Base-by-base conservation (phyloP, 1,140 invertebrate genomes). In the Drosophila funebris region DNA sequence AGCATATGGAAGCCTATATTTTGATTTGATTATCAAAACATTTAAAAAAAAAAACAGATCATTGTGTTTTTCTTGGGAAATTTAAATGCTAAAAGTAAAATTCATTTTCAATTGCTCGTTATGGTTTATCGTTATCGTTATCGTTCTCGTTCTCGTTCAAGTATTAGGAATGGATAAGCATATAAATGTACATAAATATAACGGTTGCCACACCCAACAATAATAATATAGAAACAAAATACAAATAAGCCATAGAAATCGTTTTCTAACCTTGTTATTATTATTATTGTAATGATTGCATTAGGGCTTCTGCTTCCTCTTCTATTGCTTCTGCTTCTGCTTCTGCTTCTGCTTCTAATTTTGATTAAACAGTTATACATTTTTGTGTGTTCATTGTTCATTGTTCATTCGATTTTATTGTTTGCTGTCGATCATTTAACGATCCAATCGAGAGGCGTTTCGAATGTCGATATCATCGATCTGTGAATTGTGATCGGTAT, bases 401-500 rank as follows among this genome's bases (percentile, higher is more conserved):
- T 57, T 36, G 37, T 44, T 33, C 24, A 11, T 57, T 54, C 6
- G 5, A 11, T 18, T 58, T 43, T 8, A 36, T 36, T 43, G 8
- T 33, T 11, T 24, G 4, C 22, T 56, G 20, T 24, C 24, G 37
- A 41, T 41, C 43, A 13, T 46, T 46, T 27, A 46, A 46, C 43
- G 43, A 46, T 46, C 5, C 13, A 6, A 5, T 27, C 5, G n/a
- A 27, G 5, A 27, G 24, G 24, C 4, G 24, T 7, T n/a, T 31
- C 27, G 46, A 52, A 43, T 33, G 37, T 57, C 31, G 41, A 27
- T 48, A 27, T 36, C 16, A 33, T 58, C 43, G 44, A 29, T 54
- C 33, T 62, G 31, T 37, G 33, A 24, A 39, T 27, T 52, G 37
- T 71, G 53, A 77, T 77, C 33, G 33, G 48, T 77, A 41, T 61